Base-by-base conservation (phyloP, 2,797 vertebrate species). In the Phylloscopus collybita region DNA sequence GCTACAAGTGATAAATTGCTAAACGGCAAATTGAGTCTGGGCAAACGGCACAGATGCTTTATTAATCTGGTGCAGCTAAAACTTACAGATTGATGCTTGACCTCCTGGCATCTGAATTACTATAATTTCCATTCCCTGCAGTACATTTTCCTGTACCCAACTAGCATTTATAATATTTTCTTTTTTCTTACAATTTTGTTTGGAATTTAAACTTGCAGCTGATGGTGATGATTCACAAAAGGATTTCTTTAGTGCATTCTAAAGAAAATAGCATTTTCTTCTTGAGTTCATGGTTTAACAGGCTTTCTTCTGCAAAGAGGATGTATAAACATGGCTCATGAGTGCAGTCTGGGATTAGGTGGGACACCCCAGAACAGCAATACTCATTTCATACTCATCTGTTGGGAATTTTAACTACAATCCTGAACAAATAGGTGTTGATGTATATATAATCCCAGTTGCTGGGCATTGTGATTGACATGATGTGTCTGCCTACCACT, bases 21-120 rank as follows among this genome's bases (percentile, higher is more conserved):
- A 47, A 87, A 89, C 64, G 17, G 27, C 93, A 78, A 90, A 71
- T 50, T 5, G 14, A 61, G 51, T 85, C 78, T 80, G 71, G 47
- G 62, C 50, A 90, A 88, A 72, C 53, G 91, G 15, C 38, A 73
- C 87, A 90, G 91, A 81, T 85, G 54, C 59, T 91, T 86, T 60
- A 86, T 94, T 92, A 85, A 75, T 94, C 76, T 83, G 36, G 32
- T 92, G 25, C 75, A 81, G 73, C 49, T 67, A 75, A 74, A 67
- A 47, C 2, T 57, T 60, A 67, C 42, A 93, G 59, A 80, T 47
- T 93, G 86, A 59, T 54, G 50, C 15, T 94, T 96, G 88, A 93
- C 65, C 45, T 87, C 13, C 54, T 83, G 59, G 53, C 81, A 71
- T 80, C 53, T 91, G 61, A 90, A 74, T 64, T 74, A 59, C 71